These are phyloP conservation scores for Hyperoplus immaculatus DNA, from an alignment of 2,797 vertebrate species.

Conservation along the genomic window DNA sequence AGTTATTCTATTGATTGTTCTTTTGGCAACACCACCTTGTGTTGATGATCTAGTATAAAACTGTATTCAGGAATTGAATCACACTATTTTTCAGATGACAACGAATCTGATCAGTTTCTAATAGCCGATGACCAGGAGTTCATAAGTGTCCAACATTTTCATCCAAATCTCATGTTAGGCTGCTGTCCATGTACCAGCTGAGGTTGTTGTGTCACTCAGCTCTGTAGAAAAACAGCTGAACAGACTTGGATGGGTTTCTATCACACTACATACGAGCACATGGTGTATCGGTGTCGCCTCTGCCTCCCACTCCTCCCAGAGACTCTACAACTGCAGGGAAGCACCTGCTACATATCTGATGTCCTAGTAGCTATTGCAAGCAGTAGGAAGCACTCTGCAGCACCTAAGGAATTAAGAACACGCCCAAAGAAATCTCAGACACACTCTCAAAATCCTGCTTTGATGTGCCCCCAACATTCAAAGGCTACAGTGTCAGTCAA, in stretches of 20 bases:
- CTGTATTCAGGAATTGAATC: neutral
- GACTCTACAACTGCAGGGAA: slow-evolving; percentile 38
- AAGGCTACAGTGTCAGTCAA: neutral
- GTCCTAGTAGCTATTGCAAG: slow-evolving; percentile 51
- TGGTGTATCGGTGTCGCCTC: slow-evolving; percentile 40
- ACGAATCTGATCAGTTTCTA: neutral
- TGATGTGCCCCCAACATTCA: slow-evolving; percentile 18
- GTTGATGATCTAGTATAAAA: neutral
- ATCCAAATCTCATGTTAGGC: neutral
- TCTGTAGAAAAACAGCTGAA: slow-evolving; percentile 50
- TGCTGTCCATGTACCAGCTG: neutral
- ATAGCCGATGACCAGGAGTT: neutral
- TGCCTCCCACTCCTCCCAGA: slow-evolving; percentile 23
- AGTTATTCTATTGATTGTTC: neutral
- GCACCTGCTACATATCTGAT: slow-evolving; percentile 70
- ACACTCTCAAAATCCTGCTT: slow-evolving; percentile 40
- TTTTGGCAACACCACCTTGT: neutral
- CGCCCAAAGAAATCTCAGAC: slow-evolving; percentile 40
- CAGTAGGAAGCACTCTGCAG: slow-evolving; percentile 50
- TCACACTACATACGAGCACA: slow-evolving; percentile 37
- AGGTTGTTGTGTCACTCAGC: slow-evolving; percentile 10
- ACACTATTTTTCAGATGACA: neutral
- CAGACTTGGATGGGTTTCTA: slow-evolving; percentile 29
- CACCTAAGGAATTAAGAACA: slow-evolving; percentile 64
- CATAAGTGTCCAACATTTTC: neutral